These are phyloP conservation scores for Drosophila prosaltans DNA, from an alignment of 1,140 invertebrate species.

Conservation along the genomic window DNA sequence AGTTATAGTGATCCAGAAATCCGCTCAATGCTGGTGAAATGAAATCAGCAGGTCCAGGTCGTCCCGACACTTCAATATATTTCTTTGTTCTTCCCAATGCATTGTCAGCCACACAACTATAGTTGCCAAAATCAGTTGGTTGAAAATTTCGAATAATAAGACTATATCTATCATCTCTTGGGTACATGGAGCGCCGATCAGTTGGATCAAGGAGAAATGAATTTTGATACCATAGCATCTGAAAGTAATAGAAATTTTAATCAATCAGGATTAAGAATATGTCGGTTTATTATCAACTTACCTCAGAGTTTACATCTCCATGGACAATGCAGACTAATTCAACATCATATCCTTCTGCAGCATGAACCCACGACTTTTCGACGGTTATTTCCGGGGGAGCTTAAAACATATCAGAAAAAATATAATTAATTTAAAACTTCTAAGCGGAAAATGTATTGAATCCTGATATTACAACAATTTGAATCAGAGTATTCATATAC, in stretches of 20 bases:
- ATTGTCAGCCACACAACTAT: constrained; percentile 84
- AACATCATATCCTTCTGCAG: constrained; percentile 84
- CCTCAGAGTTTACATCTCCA: constrained; percentile 84
- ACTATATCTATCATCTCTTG: constrained; percentile 84
- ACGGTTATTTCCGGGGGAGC: constrained; percentile 84
- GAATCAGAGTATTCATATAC: too few relatives aligned
- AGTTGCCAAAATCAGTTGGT: constrained; percentile 86
- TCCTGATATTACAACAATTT: not conserved
- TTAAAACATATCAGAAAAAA: constrained; percentile 36
- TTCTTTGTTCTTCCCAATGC: constrained; percentile 84
- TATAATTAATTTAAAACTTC: not conserved
- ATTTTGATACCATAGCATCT: constrained; percentile 86
- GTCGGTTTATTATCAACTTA: constrained; percentile 52
- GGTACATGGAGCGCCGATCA: constrained; percentile 85
- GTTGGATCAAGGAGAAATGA: constrained; percentile 85
- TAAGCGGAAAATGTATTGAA: not conserved
- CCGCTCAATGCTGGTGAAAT: constrained; percentile 83
- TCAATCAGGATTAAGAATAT: too few relatives aligned
- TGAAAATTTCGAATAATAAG: constrained; percentile 85
- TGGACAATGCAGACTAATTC: constrained; percentile 84
- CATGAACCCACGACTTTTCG: constrained; percentile 84
- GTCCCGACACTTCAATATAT: constrained; percentile 84
- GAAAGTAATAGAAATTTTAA: not conserved
- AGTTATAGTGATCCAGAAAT: constrained; percentile 84
- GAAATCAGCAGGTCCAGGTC: constrained; percentile 84